Evolutionary conservation across 2,797 vertebrate genomes (phyloP).

Genomic region (Microhierax caerulescens): DNA sequence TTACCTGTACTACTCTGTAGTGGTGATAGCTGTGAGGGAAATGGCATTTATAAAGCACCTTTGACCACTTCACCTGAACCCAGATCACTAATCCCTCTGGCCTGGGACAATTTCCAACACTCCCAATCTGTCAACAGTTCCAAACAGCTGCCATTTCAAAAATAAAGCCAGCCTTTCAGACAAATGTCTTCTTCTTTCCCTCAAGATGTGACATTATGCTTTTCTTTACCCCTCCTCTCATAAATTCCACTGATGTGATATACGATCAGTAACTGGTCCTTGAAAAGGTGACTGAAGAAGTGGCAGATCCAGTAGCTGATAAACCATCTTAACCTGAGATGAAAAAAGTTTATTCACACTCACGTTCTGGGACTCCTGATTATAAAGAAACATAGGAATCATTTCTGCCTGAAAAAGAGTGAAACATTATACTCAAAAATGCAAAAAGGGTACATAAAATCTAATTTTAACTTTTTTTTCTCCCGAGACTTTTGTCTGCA

Average conservation of each 20-base stretch:
- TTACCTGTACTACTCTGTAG: neutral
- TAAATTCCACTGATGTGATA: neutral
- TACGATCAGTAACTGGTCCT: neutral
- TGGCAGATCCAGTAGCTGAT: conserved; percentile 34
- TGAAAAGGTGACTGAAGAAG: conserved; percentile 28
- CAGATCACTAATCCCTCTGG: conserved; percentile 1
- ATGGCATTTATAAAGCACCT: conserved; percentile 24
- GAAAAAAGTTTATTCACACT: conserved; percentile 28
- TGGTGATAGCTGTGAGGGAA: neutral
- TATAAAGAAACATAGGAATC: neutral
- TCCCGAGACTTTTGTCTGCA: neutral
- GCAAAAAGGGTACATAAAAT: neutral
- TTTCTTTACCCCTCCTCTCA: neutral
- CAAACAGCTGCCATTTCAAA: conserved; percentile 38
- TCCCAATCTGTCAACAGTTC: conserved; percentile 33
- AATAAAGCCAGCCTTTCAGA: conserved; percentile 24
- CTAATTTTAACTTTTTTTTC: neutral
- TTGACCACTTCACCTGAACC: conserved; percentile 36
- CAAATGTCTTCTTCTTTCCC: neutral
- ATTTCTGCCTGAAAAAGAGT: neutral
- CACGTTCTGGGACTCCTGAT: neutral
- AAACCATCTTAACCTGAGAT: neutral
- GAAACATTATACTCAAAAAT: neutral
- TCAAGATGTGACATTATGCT: neutral
- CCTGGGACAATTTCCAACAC: conserved; percentile 20